Evolutionary conservation across 2,888 invertebrate species (phyloP), one percentile per base, ranked within the genome.

Genomic region (Nemotelus pantherinus): DNA sequence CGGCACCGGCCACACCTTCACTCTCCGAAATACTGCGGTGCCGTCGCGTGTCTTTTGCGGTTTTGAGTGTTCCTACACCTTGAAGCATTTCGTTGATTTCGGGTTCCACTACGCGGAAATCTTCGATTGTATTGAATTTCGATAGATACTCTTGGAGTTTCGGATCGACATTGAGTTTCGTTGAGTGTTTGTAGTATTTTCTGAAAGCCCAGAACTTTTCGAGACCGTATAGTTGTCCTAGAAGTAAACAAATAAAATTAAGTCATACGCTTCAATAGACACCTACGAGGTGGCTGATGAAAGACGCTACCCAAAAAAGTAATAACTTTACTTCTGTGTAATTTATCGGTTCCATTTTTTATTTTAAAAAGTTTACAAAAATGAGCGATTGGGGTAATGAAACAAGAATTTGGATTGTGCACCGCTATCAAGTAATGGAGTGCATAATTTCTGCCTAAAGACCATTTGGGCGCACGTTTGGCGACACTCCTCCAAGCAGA

Each of bases 141-240:
- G 91, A 89, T 77, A 97, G 88, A 84, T 92, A 91, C 76, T 92
- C 93, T 79, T 91, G 89, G 63, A 97, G 88, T 83, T 91, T 91
- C 1, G 93, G 89, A 80, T 93, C 93, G 55, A 96, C 94, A 79
- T 92, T 91, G 68, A 96, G 88, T 80, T 93, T 92, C 44, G 88
- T 89, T 50, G 93, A 91, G 84, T 95, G 92, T 86, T 94, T 95
- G 88, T 95, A 98, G 89, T 98, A 99, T 88, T 98, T 98, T 78
- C 97, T 89, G 90, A 99, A 99, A 67, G 98, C 98, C 97, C 99
- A 98, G 88, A 99, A 99, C 88, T 99, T 99, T 89, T 99, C 99
- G 82, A 99, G 88, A 45, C 99, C 99, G 88, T 99, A 99, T 74
- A 98, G 90, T 88, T 99, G 97, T 86, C 97, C 97, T 94, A 87